These are phyloP conservation scores for Alitta virens DNA, from an alignment of 2,888 invertebrate genomes.

Conservation along the genomic window DNA sequence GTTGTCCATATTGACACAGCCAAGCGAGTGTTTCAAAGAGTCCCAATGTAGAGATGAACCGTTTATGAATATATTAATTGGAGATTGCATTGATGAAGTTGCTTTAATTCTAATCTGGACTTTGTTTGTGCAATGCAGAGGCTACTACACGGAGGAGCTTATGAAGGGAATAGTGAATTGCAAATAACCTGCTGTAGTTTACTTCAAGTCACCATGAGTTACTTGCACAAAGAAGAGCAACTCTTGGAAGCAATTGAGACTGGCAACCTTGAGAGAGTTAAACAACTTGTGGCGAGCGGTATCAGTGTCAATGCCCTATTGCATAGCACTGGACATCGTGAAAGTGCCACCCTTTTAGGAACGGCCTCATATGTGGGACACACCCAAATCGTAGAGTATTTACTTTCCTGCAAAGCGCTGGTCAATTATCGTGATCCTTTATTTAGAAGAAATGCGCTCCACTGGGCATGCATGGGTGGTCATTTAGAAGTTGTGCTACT, in stretches of 20 bases:
- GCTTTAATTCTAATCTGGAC: too few relatives aligned
- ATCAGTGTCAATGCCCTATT: conserved; percentile 34
- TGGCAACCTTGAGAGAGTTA: conserved; percentile 30
- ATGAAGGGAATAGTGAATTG: too few relatives aligned
- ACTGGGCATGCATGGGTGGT: conserved; percentile 37
- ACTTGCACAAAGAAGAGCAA: conserved; percentile 11
- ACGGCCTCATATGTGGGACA: conserved; percentile 35
- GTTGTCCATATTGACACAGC: too few relatives aligned
- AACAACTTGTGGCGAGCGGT: conserved; percentile 33
- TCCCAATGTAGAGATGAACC: too few relatives aligned
- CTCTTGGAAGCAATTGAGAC: conserved; percentile 28
- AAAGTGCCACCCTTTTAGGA: conserved; percentile 35
- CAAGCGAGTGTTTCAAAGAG: too few relatives aligned
- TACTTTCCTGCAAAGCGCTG: conserved; percentile 22
- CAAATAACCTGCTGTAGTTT: too few relatives aligned
- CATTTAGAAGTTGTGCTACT: conserved; percentile 23
- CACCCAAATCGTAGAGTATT: conserved; percentile 29
- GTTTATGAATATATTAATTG: too few relatives aligned
- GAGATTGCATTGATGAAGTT: too few relatives aligned
- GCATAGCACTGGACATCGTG: conserved; percentile 30
- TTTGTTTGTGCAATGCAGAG: too few relatives aligned
- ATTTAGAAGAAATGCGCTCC: conserved; percentile 34
- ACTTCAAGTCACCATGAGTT: neutral
- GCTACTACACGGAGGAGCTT: too few relatives aligned
- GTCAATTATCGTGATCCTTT: conserved; percentile 35